Base-by-base conservation (phyloP, 2,113 vertebrate genomes). In the Orientallactaga bullata region DNA sequence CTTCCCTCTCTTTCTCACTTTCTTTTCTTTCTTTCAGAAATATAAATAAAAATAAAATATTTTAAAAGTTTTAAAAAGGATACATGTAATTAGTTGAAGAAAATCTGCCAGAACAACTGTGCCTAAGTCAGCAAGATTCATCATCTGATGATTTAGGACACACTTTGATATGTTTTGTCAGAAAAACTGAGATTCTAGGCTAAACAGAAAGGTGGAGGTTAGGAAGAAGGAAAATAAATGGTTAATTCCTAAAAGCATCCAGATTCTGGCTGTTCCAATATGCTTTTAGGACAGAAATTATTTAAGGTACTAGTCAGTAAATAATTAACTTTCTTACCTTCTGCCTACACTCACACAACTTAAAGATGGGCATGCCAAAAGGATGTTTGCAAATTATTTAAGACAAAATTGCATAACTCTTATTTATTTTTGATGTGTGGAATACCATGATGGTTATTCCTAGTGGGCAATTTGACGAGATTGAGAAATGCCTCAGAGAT, bases 141-240 rank as follows among this genome's bases (percentile, higher is more conserved):
- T 90, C 58, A 58, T 24, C 68, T 74, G 47, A 93, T 89, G 84
- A 69, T 55, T 58, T 28, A 39, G 23, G 11, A 15, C 94, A 96
- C 94, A 76, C 76, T 93, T 69, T 96, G 85, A 91, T 78, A 81
- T 76, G 9, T 9, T 94, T 72, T 82, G 42, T 60, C 26, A 96
- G 89, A 96, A 83, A 94, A 89, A 42, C 73, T 76, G 39, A 82
- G 21, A 60, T 80, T 58, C 60, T 88, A 83, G 76, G 65, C 17
- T 85, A 78, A 87, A 66, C 3, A 68, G 28, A 88, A 9, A 61
- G 17, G 21, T 63, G 16, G 63, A 91, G 72, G n/a, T 79, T 37
- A 42, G 13, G 28, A 58, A 55, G 60, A 60, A 4, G 16, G 23
- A 84, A 1, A 88, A 90, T 42, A 80, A 74, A 7, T 4, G 3